These are phyloP conservation scores for Hylomyscus alleni DNA, from an alignment of 2,797 vertebrate species.

Conservation along the genomic window DNA sequence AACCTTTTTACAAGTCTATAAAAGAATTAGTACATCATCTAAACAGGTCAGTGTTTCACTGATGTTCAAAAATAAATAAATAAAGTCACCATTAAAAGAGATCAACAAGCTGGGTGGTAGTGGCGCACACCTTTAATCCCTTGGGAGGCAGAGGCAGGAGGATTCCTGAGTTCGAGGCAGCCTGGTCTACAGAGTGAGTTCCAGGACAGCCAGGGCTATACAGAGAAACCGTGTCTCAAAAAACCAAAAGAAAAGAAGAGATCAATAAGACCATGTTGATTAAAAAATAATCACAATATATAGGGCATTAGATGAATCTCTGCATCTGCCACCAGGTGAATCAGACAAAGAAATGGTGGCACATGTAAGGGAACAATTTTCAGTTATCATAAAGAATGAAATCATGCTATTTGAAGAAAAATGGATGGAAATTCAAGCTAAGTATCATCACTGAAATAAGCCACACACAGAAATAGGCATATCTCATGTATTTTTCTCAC, in stretches of 20 bases:
- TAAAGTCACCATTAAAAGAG: neutral
- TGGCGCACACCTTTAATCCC: too few species aligned
- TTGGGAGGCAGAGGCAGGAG: too few species aligned
- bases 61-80: neutral
- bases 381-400: neutral
- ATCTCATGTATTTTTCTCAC: neutral
- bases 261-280: neutral
- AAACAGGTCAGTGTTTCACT: neutral
- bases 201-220: too few species aligned
- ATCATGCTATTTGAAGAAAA: neutral
- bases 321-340: neutral
- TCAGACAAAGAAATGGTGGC: neutral
- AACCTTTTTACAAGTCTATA: neutral
- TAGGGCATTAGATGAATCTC: neutral
- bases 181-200: too few species aligned
- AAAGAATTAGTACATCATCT: neutral
- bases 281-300: neutral
- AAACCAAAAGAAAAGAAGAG: too few species aligned
- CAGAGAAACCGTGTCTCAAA: too few species aligned
- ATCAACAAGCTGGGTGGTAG: too few species aligned
- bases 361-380: neutral
- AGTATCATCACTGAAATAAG: neutral
- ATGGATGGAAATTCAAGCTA: neutral
- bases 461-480: neutral
- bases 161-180: too few species aligned